Base-by-base conservation (phyloP, 2,888 invertebrate species). In the Sphaerolaimus hirsutus region DNA sequence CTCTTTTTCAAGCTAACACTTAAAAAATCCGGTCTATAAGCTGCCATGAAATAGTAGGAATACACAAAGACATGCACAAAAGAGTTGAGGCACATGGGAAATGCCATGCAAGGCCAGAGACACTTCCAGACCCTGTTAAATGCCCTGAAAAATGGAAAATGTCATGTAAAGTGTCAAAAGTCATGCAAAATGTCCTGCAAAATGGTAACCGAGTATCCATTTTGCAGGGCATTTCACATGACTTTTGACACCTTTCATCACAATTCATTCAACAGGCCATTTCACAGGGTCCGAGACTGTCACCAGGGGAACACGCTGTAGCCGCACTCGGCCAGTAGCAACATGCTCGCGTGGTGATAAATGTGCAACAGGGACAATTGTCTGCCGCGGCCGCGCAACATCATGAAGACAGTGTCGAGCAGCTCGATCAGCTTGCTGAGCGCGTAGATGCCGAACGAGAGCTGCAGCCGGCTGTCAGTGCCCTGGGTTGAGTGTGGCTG, bases 341-440 rank as follows among this genome's bases (percentile, higher is more conserved):
- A 46, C 60, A 65, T 63, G 43, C 59, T 57, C 41, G 59, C 51
- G 48, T 64, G 65, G 48, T 65, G 64, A 48, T 60, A 65, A 0
- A 64, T 56, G 49, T 65, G 65, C 4, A 65, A 56, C 44, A 63
- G 55, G 19, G 59, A 56, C 32, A 65, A 60, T 53, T 65, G 64
- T 22, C 62, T 52, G 5, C 49, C 49, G 41, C 53, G 55, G 49
- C 63, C 62, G 3, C 64, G 56, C 24, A 65, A 49, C 10, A 65
- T 54, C 64, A 65, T 64, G 51, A 64, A 64, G 1, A 63, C 58
- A 2, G 64, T 65, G 51, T 65, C 64, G 21, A 61, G 43, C 24
- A 65, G 55, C 49, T 65, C 64, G 19, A 59, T 35, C 12, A 53
- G 52, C 53, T 64, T 64, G 10, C 57, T 58, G 2, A 59, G 29